A percentile compares a stretch with the other conserved stretches of the same genome.
These are phyloP conservation scores for Meloidogyne hapla DNA, from an alignment of 1,140 invertebrate genomes.

Conservation along the genomic window DNA sequence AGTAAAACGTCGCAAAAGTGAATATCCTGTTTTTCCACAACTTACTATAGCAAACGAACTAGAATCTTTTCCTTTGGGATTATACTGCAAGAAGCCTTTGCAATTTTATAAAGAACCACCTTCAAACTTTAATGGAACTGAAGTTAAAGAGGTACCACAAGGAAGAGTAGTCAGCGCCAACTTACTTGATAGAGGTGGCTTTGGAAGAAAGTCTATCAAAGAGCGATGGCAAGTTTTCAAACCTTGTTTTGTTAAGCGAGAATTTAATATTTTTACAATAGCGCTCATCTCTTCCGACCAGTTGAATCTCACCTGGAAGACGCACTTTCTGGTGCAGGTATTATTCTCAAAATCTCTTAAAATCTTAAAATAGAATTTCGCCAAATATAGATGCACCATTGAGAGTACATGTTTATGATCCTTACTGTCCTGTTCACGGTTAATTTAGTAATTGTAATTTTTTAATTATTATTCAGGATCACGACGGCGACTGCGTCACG, in stretches of 20 bases:
- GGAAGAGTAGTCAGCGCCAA: conserved; percentile 4
- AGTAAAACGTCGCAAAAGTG: conserved; percentile 40
- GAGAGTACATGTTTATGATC: conserved; percentile 54
- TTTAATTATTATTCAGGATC: too few relatives aligned
- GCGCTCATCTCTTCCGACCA: conserved; percentile 55
- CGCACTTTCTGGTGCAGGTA: conserved; percentile 24
- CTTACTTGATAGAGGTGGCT: conserved; percentile 13
- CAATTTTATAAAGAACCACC: conserved; percentile 24
- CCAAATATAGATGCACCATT: neutral
- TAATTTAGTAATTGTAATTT: too few relatives aligned
- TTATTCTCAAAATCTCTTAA: too few relatives aligned
- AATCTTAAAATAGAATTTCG: neutral
- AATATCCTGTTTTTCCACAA: conserved; percentile 26
- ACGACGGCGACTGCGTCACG: conserved; percentile 34
- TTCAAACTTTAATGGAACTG: conserved; percentile 11
- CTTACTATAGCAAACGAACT: conserved; percentile 34
- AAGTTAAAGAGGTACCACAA: neutral
- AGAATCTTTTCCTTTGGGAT: conserved; percentile 39
- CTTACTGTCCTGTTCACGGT: conserved; percentile 60
- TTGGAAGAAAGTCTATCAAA: neutral
- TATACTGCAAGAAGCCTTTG: conserved; percentile 30
- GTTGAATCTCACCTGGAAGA: conserved; percentile 42
- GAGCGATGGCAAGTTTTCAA: conserved; percentile 45
- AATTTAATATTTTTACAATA: conserved; percentile 32
- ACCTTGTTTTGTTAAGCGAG: too few relatives aligned